Base-by-base conservation (phyloP, 2,888 invertebrate genomes). In the Masnerella sp. region DNA sequence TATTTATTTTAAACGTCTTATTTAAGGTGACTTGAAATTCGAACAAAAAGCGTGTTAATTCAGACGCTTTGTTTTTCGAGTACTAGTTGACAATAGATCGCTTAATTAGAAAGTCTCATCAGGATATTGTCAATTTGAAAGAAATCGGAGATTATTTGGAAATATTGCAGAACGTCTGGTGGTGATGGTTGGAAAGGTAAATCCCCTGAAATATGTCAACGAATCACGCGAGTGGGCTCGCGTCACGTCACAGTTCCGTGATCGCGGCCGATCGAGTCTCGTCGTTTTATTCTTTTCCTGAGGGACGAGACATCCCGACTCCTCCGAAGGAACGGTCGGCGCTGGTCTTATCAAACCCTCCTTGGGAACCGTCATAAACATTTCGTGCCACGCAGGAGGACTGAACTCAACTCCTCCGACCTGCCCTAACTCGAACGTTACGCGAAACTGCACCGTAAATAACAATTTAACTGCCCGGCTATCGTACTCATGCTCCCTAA, bases 401-500 rank as follows among this genome's bases (percentile, higher is more conserved):
- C n/a, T n/a, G n/a, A n/a, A n/a, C n/a, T n/a, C n/a, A 74, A 74
- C 71, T 78, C 76, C 78, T 78, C 78, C 77, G 84, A 85, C 85
- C 85, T 85, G 78, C 82, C 85, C 77, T 82, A 85, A 85, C 82
- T 79, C 77, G 82, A 84, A 84, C 82, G 79, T 84, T 82, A 78
- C 79, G 78, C 81, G 82, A 82, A 86, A 86, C 83, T 81, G 79
- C 82, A 79, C 81, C 85, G 83, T 86, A 87, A 87, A 87, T 87
- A 87, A 86, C 82, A 78, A 79, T 84, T 85, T 82, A 83, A 85
- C 82, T 84, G 82, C 82, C 77, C 78, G 80, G 77, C 79, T 80
- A 80, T 67, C 75, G 68, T 70, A 77, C 76, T 74, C 77, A 75
- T 75, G 77, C 77, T 80, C 81, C 80, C 79, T 80, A 79, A 56